Conservation (phyloP, 1,140 invertebrate species). For the Diachasma alloeum region DNA sequence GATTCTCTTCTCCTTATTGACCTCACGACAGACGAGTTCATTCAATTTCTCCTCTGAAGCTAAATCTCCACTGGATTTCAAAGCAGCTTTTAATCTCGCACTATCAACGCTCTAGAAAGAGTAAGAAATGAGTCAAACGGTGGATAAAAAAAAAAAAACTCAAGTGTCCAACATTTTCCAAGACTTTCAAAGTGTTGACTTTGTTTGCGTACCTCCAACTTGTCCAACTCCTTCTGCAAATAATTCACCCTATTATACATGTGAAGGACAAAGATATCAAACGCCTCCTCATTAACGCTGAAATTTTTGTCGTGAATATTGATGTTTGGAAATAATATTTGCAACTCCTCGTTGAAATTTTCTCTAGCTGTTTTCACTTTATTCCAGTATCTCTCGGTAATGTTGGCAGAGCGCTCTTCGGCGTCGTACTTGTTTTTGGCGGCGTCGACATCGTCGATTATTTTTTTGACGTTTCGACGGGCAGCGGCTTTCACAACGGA, state of each 20-base stretch:
- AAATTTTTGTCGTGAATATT: conserved; percentile 73
- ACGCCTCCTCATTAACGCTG: conserved; percentile 70
- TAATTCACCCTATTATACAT: conserved; percentile 72
- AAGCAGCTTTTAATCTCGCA: conserved; percentile 69
- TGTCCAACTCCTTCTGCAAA: conserved; percentile 77
- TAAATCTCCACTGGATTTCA: conserved; percentile 67
- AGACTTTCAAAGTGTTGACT: background rate
- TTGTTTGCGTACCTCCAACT: conserved; percentile 56
- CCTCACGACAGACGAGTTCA: conserved; percentile 45
- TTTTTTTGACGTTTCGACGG: conserved; percentile 70
- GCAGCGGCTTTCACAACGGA: conserved; percentile 61
- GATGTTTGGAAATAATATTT: conserved; percentile 75
- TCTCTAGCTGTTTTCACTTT: conserved; percentile 73
- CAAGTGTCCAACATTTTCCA: background rate
- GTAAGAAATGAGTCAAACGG: conserved; percentile 21
- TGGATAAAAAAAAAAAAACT: background rate
- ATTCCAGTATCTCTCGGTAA: conserved; percentile 77
- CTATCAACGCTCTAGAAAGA: conserved; percentile 70
- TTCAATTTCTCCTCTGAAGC: conserved; percentile 55
- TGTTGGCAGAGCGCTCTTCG: conserved; percentile 65
- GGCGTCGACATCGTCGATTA: conserved; percentile 68
- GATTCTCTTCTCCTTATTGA: conserved; percentile 50
- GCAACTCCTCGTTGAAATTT: conserved; percentile 76
- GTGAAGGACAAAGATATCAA: conserved; percentile 76
- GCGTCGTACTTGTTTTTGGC: conserved; percentile 69